Percentiles rank a stretch among this genome's conserved stretches.
Evolutionary conservation across 2,113 vertebrate genomes (phyloP).

Genomic region (Mustelus asterias): DNA sequence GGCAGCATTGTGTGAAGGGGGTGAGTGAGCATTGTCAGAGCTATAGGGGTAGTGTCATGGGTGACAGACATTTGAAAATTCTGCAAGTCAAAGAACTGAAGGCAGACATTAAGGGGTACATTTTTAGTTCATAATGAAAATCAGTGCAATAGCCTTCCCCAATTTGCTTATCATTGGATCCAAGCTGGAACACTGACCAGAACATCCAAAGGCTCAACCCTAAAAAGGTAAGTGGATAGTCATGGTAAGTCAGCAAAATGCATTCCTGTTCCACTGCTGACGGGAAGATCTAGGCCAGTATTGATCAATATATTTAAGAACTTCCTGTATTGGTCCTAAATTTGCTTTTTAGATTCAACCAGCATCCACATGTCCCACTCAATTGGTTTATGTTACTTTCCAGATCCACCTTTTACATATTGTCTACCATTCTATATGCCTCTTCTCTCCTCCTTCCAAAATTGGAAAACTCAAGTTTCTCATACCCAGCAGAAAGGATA

Average conservation of each 20-base stretch:
- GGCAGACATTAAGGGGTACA: too few relatives aligned
- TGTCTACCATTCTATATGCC: neutral
- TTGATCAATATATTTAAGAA: neutral
- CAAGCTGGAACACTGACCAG: neutral
- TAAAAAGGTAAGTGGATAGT: neutral
- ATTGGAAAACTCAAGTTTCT: neutral
- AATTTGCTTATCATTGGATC: neutral
- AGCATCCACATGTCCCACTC: neutral
- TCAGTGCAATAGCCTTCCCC: neutral
- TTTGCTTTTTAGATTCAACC: neutral
- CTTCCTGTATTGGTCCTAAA: neutral
- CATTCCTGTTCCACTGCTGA: neutral
- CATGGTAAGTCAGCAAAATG: neutral
- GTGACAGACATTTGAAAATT: too few relatives aligned
- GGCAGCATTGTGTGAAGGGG: too few relatives aligned
- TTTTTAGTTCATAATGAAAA: neutral
- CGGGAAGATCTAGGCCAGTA: neutral
- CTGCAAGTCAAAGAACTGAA: too few relatives aligned
- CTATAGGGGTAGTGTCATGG: too few relatives aligned
- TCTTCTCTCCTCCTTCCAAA: neutral
- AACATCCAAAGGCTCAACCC: neutral
- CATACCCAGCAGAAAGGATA: neutral
- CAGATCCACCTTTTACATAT: neutral
- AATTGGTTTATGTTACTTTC: neutral
- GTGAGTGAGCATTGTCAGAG: too few relatives aligned